A percentile compares a stretch with the other conserved stretches of the same genome.
These are phyloP conservation scores for Teleopsis dalmanni DNA, from an alignment of 1,140 invertebrate genomes.

Conservation along the genomic window DNA sequence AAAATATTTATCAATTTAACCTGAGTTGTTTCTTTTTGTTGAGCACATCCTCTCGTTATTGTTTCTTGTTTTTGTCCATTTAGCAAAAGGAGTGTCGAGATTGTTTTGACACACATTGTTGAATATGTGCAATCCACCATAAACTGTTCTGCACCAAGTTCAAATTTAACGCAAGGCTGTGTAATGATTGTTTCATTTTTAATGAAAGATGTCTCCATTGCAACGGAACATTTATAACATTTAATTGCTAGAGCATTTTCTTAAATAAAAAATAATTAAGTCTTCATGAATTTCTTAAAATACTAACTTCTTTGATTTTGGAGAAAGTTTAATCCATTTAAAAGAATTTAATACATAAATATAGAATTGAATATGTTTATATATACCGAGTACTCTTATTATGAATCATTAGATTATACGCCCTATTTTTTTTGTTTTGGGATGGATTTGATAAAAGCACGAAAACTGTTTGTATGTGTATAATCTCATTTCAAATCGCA, in stretches of 20 bases:
- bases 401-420: not conserved
- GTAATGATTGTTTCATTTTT: conserved; percentile 44
- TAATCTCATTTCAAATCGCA: no score
- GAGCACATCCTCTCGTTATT: conserved; percentile 62
- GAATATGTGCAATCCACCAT: conserved; percentile 68
- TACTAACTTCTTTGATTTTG: no score
- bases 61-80: conserved; percentile 56
- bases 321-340: no score
- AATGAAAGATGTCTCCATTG: conserved; percentile 37
- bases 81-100: conserved; percentile 52
- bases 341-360: no score
- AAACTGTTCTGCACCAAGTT: conserved; percentile 56
- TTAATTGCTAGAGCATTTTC: conserved; percentile 19
- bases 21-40: conserved; percentile 58
- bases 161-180: conserved; percentile 62
- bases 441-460: no score
- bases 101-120: conserved; percentile 71
- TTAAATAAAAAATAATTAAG: conserved; percentile 13
- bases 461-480: no score
- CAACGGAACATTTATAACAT: conserved; percentile 64
- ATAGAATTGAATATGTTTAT: no score
- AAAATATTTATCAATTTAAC: conserved; percentile 15
- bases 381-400: not conserved
- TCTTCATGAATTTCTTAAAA: no score
- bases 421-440: no score